Conservation (phyloP, 1,140 invertebrate species). For the Neelides sp. region DNA sequence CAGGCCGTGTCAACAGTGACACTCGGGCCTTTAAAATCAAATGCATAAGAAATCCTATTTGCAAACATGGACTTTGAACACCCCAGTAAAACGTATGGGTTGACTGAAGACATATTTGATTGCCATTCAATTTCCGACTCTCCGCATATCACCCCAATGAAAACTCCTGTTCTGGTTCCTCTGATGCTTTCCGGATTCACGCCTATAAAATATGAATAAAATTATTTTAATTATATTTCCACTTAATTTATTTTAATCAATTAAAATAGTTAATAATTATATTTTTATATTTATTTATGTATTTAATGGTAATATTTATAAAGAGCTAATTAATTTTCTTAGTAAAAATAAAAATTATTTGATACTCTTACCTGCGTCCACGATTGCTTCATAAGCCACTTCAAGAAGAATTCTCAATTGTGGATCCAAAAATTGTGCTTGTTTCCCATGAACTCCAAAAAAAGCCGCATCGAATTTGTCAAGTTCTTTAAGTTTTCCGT, state of each 20-base stretch:
- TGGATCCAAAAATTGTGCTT: conserved; percentile 49
- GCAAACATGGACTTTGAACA: conserved; percentile 53
- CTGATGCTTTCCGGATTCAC: conserved; percentile 34
- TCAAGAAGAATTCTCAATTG: conserved; percentile 47
- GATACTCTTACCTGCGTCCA: conserved; percentile 46
- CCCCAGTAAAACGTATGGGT: conserved; percentile 53
- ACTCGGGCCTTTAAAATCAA: conserved; percentile 47
- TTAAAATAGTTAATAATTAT: too few relatives aligned
- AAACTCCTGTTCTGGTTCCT: conserved; percentile 43
- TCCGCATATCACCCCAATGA: too few relatives aligned
- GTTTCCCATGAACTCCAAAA: conserved; percentile 42
- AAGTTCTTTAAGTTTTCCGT: not conserved
- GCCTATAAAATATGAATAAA: conserved; percentile 18
- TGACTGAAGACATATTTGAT: too few relatives aligned
- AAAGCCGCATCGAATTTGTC: conserved; percentile 41
- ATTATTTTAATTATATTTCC: too few relatives aligned
- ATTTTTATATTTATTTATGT: too few relatives aligned
- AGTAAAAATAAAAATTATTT: too few relatives aligned
- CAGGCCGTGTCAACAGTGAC: conserved; percentile 52
- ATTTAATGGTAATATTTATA: too few relatives aligned
- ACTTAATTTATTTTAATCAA: too few relatives aligned
- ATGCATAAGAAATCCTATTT: conserved; percentile 51
- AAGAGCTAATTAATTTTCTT: too few relatives aligned
- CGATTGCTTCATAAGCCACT: conserved; percentile 46
- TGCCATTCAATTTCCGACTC: too few relatives aligned